Evolutionary conservation across 2,113 vertebrate genomes (phyloP), one percentile per base, ranked within the genome.

Genomic region (Nothocercus julius): DNA sequence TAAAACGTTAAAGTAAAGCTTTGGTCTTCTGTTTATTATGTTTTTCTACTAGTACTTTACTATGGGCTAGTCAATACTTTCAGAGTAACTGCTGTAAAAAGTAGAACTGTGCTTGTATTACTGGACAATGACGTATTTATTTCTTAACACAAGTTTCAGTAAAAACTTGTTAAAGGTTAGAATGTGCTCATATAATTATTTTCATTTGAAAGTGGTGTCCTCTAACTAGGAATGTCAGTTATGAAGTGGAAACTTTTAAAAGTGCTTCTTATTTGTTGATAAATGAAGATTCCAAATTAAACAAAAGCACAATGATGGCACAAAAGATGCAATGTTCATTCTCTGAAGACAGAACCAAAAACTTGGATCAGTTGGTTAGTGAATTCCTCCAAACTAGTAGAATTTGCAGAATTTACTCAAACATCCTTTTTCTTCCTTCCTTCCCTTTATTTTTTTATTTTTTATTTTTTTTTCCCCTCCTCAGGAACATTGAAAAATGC

Each of bases 101-200:
- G 14, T 17, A 66, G 5, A 84, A 28, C 12, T 91, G 9, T 42
- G 15, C 14, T 73, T 27, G 19, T 30, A 44, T n/a, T 85, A 68
- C 36, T 51, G 13, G 19, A 2, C 8, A 72, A 11, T 64, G 34
- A 72, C 32, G 83, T 5, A 67, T 28, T n/a, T 5, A 67, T 28
- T n/a, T 18, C 16, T 73, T 42, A 53, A 5, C 1, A 24, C 3
- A 11, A 11, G 14, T 32, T 51, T 5, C 0, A 13, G 19, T 20
- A 58, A 56, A 58, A 45, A 5, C 19, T 47, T 47, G 15, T 47
- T 21, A 62, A 49, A 66, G 53, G 5, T 63, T 67, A 7, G 36
- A 74, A 73, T 13, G 2, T 68, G 44, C 3, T 72, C 61, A 81
- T 19, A 17, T 9, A 28, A 4, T 4, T 38, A 59, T 13, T 61